Evolutionary conservation across 2,888 invertebrate genomes (phyloP).

Genomic region (Ellobium chinense): DNA sequence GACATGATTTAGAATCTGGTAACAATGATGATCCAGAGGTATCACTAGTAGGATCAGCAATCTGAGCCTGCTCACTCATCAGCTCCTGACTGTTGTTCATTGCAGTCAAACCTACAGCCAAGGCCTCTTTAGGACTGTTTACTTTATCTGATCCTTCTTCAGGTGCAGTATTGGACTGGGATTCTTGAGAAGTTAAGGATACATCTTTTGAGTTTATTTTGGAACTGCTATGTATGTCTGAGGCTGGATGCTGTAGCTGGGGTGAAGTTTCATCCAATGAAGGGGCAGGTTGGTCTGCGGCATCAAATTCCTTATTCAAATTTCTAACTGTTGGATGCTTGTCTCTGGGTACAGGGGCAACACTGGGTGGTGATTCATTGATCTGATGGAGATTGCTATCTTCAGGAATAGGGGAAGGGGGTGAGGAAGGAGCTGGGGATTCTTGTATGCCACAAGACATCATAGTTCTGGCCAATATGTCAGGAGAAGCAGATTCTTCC

Average conservation of each 20-base stretch:
- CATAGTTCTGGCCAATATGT: conserved; percentile 32
- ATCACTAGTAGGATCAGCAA: too few relatives aligned
- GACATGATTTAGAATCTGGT: too few relatives aligned
- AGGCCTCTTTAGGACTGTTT: too few relatives aligned
- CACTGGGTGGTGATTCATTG: neutral
- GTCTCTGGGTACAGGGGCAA: neutral
- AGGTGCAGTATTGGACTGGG: neutral
- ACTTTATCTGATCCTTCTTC: too few relatives aligned
- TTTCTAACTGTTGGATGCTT: conserved; percentile 37
- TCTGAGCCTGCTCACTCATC: too few relatives aligned
- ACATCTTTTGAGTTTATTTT: neutral
- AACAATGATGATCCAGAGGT: too few relatives aligned
- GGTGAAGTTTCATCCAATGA: too few relatives aligned
- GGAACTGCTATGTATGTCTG: neutral
- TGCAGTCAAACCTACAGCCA: too few relatives aligned
- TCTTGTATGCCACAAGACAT: conserved; percentile 36
- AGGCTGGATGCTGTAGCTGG: neutral
- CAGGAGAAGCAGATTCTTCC: conserved; percentile 3
- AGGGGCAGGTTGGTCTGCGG: too few relatives aligned
- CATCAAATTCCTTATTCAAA: conserved; percentile 35
- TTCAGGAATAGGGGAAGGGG: neutral
- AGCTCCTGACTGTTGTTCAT: too few relatives aligned
- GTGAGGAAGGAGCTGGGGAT: neutral
- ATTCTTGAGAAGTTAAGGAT: neutral
- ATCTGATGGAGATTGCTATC: neutral